A percentile compares a stretch with the other conserved stretches of the same genome.
Evolutionary conservation across 2,888 invertebrate species (phyloP).

Genomic region (Lasius fuliginosus): DNA sequence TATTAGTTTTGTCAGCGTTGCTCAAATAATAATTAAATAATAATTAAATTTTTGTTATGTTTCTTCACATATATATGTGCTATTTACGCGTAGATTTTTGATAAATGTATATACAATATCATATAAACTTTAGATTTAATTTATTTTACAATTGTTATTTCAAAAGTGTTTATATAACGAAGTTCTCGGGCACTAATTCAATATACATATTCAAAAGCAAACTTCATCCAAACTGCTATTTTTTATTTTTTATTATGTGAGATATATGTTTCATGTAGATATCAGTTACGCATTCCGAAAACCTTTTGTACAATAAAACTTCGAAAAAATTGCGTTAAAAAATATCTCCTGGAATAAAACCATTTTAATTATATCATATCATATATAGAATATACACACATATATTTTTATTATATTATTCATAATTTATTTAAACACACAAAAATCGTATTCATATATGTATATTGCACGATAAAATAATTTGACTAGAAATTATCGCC

Average conservation of each 20-base stretch:
- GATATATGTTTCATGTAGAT: constrained; percentile 15
- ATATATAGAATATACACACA: background rate
- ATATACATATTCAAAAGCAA: constrained; percentile 13
- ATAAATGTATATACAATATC: background rate
- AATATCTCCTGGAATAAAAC: background rate
- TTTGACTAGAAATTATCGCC: constrained; percentile 15
- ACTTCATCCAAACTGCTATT: background rate
- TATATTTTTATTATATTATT: background rate
- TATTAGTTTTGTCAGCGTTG: background rate
- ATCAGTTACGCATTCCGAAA: constrained; percentile 5
- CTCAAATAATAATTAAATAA: background rate
- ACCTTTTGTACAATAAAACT: background rate
- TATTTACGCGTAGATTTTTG: background rate
- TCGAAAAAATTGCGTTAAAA: constrained; percentile 1
- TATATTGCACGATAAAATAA: background rate
- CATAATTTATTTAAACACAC: background rate
- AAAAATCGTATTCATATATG: background rate
- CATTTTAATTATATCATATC: background rate
- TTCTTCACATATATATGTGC: background rate
- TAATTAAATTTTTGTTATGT: constrained; percentile 15
- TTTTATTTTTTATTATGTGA: constrained; percentile 9
- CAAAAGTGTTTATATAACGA: background rate
- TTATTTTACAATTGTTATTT: constrained; percentile 1
- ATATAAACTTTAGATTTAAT: constrained; percentile 15
- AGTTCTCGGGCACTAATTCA: background rate